Conservation (phyloP, 2,888 invertebrate species). For the Limnephilus auricula region DNA sequence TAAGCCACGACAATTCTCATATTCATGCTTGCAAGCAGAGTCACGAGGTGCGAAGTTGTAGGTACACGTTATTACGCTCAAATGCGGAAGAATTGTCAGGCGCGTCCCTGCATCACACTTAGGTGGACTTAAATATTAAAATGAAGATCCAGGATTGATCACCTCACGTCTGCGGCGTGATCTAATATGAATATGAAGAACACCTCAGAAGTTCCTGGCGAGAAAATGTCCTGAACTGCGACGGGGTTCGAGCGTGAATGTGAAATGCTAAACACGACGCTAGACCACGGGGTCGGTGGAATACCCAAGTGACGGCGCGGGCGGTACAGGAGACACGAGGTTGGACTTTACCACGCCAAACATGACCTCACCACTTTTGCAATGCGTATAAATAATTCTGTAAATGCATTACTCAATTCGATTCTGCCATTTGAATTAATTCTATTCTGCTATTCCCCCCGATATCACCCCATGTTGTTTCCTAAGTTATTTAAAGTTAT, state of each 20-base stretch:
- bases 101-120: not conserved
- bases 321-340: not conserved
- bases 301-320: not conserved
- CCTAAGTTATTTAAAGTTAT: not conserved
- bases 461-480: not conserved
- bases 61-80: not conserved
- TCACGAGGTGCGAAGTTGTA: not conserved
- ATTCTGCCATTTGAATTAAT: not conserved
- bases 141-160: constrained; percentile 33
- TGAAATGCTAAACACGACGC: constrained; percentile 14
- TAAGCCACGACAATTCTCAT: not conserved
- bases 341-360: not conserved
- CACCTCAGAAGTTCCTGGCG: constrained; percentile 17
- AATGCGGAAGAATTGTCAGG: constrained; percentile 21
- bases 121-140: constrained; percentile 36
- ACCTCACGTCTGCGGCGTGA: constrained; percentile 33
- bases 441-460: not conserved
- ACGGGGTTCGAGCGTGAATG: not conserved
- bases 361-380: not conserved
- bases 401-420: not conserved
- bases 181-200: constrained; percentile 44
- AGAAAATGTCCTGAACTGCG: constrained; percentile 16
- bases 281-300: not conserved
- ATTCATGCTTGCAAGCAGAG: not conserved
- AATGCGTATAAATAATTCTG: not conserved